Evolutionary conservation across 2,888 invertebrate genomes (phyloP).

Genomic region (Drosophila colorata): DNA sequence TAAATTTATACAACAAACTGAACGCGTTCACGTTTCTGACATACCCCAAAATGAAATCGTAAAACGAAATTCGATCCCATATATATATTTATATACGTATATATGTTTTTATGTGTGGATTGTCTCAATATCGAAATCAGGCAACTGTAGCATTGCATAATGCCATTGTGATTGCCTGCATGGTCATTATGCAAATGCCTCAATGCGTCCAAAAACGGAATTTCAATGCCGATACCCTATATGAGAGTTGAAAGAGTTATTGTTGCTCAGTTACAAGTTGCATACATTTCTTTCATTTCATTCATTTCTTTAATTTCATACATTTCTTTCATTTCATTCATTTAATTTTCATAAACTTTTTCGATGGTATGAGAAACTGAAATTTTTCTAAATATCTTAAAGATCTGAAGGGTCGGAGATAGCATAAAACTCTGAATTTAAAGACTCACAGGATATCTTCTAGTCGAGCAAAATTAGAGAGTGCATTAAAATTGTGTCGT

Average conservation of each 20-base stretch:
- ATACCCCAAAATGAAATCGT: slow-evolving; percentile 57
- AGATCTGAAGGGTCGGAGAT: too few relatives aligned
- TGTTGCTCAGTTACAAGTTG: neutral
- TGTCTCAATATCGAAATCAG: slow-evolving; percentile 35
- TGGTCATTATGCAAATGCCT: slow-evolving; percentile 55
- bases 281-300: neutral
- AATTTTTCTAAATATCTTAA: too few relatives aligned
- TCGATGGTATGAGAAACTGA: too few relatives aligned
- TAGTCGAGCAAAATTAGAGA: neutral
- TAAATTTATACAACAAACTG: slow-evolving; percentile 71
- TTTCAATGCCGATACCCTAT: slow-evolving; percentile 23
- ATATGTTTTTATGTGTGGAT: slow-evolving; percentile 2
- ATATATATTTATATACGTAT: neutral
- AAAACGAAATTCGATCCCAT: slow-evolving; percentile 71
- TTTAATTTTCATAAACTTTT: neutral
- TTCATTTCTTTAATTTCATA: neutral
- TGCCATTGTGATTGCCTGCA: slow-evolving; percentile 37
- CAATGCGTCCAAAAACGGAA: slow-evolving; percentile 4
- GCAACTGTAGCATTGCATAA: slow-evolving; percentile 45
- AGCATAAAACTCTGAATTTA: too few relatives aligned
- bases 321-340: neutral
- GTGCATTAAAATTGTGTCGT: too few relatives aligned
- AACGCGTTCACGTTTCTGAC: slow-evolving; percentile 53
- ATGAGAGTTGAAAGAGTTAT: neutral
- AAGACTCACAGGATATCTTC: neutral